A percentile compares a stretch with the other conserved stretches of the same genome.
Conservation (phyloP, 1,140 invertebrate genomes). For the Oppia nitens region DNA sequence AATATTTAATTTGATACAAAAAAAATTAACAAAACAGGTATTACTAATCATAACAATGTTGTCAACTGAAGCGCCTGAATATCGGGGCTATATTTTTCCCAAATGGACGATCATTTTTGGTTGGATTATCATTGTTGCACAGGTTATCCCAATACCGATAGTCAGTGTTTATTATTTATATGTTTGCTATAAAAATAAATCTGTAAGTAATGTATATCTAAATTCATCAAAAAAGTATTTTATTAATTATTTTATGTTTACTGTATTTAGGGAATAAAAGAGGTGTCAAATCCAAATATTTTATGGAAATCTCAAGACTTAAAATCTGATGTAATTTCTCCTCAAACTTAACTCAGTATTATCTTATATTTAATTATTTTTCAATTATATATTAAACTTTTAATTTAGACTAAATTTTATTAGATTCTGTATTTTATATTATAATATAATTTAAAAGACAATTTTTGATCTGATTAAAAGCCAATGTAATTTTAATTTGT, state of each 20-base stretch:
- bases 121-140: conserved; percentile 39
- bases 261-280: not conserved
- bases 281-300: not conserved
- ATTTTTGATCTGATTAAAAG: too few species aligned
- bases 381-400: too few species aligned
- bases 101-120: conserved; percentile 40
- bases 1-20: too few species aligned
- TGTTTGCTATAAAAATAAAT: too few species aligned
- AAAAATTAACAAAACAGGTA: too few species aligned
- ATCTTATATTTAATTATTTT: too few species aligned
- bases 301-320: not conserved
- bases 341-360: too few species aligned
- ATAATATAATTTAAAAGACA: too few species aligned
- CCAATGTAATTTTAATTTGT: too few species aligned
- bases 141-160: conserved; percentile 40
- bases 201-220: not conserved
- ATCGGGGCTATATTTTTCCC: conserved; percentile 39
- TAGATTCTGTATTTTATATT: too few species aligned
- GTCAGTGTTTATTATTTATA: conserved; percentile 33
- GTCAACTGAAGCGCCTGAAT: not conserved
- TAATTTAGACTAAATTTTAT: too few species aligned
- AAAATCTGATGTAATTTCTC: too few species aligned
- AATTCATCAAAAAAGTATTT: not conserved
- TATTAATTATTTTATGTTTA: not conserved
- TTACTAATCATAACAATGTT: not conserved